Evolutionary conservation across 2,888 invertebrate genomes (phyloP), one percentile per base, ranked within the genome.

Genomic region (Drosophila maculinotata): DNA sequence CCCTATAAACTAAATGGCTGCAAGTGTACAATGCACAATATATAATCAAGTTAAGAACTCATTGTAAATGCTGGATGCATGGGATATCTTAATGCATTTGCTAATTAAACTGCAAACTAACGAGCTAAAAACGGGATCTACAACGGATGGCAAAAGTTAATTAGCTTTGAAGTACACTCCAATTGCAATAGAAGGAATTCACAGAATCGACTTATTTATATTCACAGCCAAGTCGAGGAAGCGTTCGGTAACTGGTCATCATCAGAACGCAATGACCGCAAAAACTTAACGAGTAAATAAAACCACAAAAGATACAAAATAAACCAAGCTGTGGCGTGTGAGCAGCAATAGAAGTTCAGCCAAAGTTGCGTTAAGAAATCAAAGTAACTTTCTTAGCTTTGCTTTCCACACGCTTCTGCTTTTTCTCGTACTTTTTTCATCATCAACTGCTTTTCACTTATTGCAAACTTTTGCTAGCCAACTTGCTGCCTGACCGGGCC

Each of bases 371-470:
- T 67, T 64, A 76, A 76, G 81, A 81, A 81, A 81, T 81, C 87
- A 81, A 77, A 81, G 81, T 71, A 80, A 81, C 74, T 81, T 81
- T 83, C 69, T 59, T 45, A 33, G 68, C 63, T 63, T 56, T 53
- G 59, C 54, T 59, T 41, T 28, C 58, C 42, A 48, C 51, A 76
- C 52, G 56, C 53, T 42, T 52, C 41, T 38, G 8, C 15, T 17
- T 2, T 1, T 4, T 14, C 8, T 7, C 28, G 3, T 23, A 36
- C 42, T 51, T 63, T 49, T 65, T 65, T 69, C 67, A 64, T 83
- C 83, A 80, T 86, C 79, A 79, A 80, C 76, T 76, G 68, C 68
- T 87, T 47, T 87, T 69, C 74, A 84, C 69, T 74, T 87, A 87
- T 87, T 77, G 84, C 44, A 76, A 81, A 81, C 74, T 81, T 87